A percentile compares a stretch with the other conserved stretches of the same genome.
Conservation (phyloP, 2,888 invertebrate genomes). For the Uloborus plumipes region DNA sequence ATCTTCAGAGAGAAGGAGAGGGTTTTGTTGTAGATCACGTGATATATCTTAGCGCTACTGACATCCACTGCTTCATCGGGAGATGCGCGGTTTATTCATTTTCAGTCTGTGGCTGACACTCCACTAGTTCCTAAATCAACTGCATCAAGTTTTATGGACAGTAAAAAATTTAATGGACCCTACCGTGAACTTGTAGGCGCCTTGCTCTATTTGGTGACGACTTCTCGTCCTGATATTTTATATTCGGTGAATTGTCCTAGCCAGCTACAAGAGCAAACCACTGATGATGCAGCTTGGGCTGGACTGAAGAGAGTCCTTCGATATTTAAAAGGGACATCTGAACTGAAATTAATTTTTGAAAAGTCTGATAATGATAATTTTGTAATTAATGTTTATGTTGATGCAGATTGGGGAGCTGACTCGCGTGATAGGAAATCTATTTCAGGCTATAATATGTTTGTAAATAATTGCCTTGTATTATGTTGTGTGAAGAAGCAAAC, state of each 20-base stretch:
- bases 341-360: constrained; percentile 26
- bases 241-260: constrained; percentile 34
- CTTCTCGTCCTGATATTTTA: constrained; percentile 14
- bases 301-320: constrained; percentile 29
- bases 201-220: constrained; percentile 17
- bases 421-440: constrained; percentile 17
- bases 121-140: constrained; percentile 14
- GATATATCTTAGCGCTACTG: no score
- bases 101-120: no score
- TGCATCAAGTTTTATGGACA: constrained; percentile 12
- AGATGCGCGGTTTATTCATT: no score
- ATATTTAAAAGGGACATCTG: constrained; percentile 26
- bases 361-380: constrained; percentile 19
- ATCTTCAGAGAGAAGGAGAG: no score
- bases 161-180: constrained; percentile 17
- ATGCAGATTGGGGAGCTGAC: constrained; percentile 29
- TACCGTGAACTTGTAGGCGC: constrained; percentile 19
- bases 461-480: constrained; percentile 8
- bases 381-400: constrained; percentile 16
- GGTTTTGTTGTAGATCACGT: no score
- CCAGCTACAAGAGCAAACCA: constrained; percentile 28
- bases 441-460: constrained; percentile 12
- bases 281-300: constrained; percentile 24
- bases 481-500: constrained; percentile 20
- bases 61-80: no score